Conservation (phyloP, 2,888 invertebrate genomes). For the Pycnomerus fuliginosus region DNA sequence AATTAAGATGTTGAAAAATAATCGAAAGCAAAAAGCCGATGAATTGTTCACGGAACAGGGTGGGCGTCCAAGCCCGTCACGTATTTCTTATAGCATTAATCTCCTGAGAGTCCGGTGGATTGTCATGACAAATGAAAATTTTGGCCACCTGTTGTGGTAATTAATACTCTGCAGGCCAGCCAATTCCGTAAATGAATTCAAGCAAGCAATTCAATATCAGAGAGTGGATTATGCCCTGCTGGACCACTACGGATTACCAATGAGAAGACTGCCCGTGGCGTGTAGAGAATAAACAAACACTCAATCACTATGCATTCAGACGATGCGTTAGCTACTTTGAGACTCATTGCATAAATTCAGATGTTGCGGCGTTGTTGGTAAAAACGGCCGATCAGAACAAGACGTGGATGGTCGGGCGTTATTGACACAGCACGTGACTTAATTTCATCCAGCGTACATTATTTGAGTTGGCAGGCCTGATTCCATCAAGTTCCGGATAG, state of each 20-base stretch:
- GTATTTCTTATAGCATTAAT: conserved; percentile 23
- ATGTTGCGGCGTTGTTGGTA: not conserved
- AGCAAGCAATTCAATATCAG: conserved; percentile 36
- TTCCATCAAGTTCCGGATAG: conserved; percentile 1
- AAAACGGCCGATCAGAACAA: not conserved
- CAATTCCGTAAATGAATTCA: conserved; percentile 38
- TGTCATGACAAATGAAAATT: conserved; percentile 25
- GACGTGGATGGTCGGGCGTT: not conserved
- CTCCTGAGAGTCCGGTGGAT: conserved; percentile 11
- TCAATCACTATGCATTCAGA: conserved; percentile 2
- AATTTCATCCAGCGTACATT: conserved; percentile 5
- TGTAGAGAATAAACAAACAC: conserved; percentile 15
- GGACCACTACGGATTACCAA: conserved; percentile 20
- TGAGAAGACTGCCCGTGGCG: conserved; percentile 12
- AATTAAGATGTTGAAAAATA: too few species aligned
- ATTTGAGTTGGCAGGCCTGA: conserved; percentile 8
- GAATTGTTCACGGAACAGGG: too few species aligned
- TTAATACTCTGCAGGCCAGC: conserved; percentile 34
- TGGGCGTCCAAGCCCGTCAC: too few species aligned
- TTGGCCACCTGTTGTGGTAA: conserved; percentile 37
- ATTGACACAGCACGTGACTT: conserved; percentile 3
- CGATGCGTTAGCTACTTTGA: conserved; percentile 16
- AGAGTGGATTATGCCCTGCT: conserved; percentile 24
- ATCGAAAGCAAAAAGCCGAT: too few species aligned
- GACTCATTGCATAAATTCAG: not conserved